Conservation (phyloP, 2,113 vertebrate genomes). For the Calyptommatus sinebrachiatus region DNA sequence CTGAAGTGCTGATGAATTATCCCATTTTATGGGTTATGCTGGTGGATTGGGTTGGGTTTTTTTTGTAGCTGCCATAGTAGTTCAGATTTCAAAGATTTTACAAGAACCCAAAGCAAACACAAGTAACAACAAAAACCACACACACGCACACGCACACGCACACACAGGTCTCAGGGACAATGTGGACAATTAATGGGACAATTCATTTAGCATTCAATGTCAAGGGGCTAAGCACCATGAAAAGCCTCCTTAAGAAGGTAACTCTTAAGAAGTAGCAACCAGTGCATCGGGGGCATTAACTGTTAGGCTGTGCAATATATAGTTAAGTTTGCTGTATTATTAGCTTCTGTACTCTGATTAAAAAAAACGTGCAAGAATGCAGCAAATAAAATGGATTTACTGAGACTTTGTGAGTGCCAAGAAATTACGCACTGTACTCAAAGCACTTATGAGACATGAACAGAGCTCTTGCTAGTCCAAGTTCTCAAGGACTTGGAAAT, state of each 20-base stretch:
- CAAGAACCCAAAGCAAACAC: slow-evolving; percentile 62
- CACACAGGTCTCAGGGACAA: slow-evolving; percentile 55
- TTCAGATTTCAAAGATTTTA: slow-evolving; percentile 56
- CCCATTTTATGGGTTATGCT: slow-evolving; percentile 71
- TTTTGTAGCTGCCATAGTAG: slow-evolving; percentile 72
- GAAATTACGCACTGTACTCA: not conserved
- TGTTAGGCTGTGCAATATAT: slow-evolving; percentile 31
- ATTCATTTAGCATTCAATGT: slow-evolving; percentile 58
- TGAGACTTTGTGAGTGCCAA: slow-evolving; percentile 15
- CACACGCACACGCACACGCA: not conserved
- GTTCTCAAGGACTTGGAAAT: accelerated
- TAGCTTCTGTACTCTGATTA: slow-evolving; percentile 33
- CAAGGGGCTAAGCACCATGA: slow-evolving; percentile 73
- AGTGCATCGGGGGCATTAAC: slow-evolving; percentile 69
- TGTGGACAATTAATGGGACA: slow-evolving; percentile 51
- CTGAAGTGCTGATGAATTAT: slow-evolving; percentile 67
- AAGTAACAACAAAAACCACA: slow-evolving; percentile 52
- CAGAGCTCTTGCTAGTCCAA: not conserved
- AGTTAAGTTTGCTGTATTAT: slow-evolving; percentile 35
- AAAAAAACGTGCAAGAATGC: slow-evolving; percentile 44
- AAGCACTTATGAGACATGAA: not conserved
- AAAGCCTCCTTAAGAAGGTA: too few relatives aligned
- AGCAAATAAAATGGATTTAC: slow-evolving; percentile 10
- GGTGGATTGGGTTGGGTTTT: slow-evolving; percentile 58
- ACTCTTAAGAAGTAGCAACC: slow-evolving; percentile 69